Base-by-base conservation (phyloP, 1,140 invertebrate species). In the Eueides isabella region DNA sequence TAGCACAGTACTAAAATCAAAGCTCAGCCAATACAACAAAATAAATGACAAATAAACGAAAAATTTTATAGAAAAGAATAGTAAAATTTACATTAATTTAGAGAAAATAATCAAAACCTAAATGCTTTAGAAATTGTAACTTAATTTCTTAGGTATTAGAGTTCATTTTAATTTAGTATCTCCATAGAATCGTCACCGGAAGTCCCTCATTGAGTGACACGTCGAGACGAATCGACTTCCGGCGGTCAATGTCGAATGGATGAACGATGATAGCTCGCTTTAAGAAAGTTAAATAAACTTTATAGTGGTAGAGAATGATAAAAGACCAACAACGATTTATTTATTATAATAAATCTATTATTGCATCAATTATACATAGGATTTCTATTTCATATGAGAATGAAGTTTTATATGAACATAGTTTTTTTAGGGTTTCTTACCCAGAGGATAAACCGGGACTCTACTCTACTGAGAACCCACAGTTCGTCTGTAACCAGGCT, bases 201-300 rank as follows among this genome's bases (percentile, higher is more conserved):
- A 87, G 81, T 72, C 66, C 67, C 77, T 85, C 75, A 80, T 88
- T 88, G 82, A 84, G 82, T 74, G 80, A 80, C 82, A 80, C 83
- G 84, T 82, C 83, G 85, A 83, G 85, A 80, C 85, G 79, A 79
- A 79, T 77, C 73, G 79, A 70, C 83, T 87, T 89, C 85, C 87
- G 87, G 81, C 80, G 86, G 86, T 87, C 86, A 86, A 85, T 85
- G 86, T 85, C 85, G 79, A 61, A 61, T 70, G 41, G 28, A 29
- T 48, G 30, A 62, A 28, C 23, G 33, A 70, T 70, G 68, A 70
- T 63, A 30, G 61, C 29, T 29, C 16, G 29, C 28, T 63, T 63
- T 63, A 31, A 31, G 26, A 63, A 31, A 29, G 14, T 31, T 63
- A 29, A 63, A 63, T 63, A 63, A 63, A 29, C 23, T 55, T 26